phyloP scores from a whole-genome alignment of 2,888 invertebrate species.

The Spilarctia lutea region DNA sequence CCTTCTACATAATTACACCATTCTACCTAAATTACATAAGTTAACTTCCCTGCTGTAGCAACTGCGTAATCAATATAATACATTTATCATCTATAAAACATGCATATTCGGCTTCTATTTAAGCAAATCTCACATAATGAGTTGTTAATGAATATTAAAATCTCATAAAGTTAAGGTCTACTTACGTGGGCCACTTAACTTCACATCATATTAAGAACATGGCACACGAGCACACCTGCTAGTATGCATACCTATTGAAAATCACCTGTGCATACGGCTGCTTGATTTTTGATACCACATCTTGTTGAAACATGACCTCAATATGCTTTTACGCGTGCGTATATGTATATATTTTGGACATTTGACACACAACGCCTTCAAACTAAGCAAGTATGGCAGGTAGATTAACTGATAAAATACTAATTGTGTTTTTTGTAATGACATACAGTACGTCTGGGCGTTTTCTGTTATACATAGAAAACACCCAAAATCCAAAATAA shows the following conservation, averaged over 20 bases:
- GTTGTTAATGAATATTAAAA: neutral
- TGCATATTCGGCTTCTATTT: neutral
- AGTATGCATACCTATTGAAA: neutral
- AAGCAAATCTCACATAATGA: neutral
- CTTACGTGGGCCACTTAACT: neutral
- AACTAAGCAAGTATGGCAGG: too few relatives aligned
- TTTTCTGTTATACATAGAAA: too few relatives aligned
- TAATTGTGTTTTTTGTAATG: too few relatives aligned
- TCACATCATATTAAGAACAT: neutral
- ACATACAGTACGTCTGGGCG: too few relatives aligned
- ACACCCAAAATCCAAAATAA: too few relatives aligned
- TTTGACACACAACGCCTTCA: too few relatives aligned
- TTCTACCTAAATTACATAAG: too few relatives aligned
- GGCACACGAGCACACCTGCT: neutral
- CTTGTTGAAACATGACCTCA: neutral
- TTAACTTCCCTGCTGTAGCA: neutral
- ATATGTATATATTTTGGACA: neutral
- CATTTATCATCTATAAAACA: neutral
- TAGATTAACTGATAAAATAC: too few relatives aligned
- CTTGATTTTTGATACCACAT: neutral
- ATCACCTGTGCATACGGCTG: neutral
- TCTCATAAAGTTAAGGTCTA: neutral
- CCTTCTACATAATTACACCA: too few relatives aligned
- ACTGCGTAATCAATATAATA: neutral
- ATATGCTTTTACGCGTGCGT: neutral